A percentile compares a stretch with the other conserved stretches of the same genome.
These are phyloP conservation scores for Malurus splendens DNA, from an alignment of 2,797 vertebrate genomes.

Conservation along the genomic window DNA sequence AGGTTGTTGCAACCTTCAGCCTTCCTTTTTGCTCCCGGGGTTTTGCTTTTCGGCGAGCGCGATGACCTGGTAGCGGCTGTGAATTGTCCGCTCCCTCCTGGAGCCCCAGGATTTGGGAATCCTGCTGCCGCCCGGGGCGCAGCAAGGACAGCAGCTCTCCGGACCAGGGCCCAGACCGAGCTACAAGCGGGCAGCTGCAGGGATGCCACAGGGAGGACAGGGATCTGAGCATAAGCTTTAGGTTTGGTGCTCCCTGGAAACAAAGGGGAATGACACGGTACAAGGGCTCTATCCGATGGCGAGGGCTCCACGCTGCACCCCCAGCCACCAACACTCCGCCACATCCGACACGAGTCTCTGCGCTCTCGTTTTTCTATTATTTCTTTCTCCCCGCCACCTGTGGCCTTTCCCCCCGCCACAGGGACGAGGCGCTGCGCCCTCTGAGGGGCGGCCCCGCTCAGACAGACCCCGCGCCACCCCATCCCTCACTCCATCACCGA, in stretches of 20 bases:
- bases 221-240: not conserved
- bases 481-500: rapidly evolving
- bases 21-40: not conserved
- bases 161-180: not conserved
- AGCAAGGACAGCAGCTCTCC: not conserved
- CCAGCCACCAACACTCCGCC: rapidly evolving
- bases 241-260: not conserved
- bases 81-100: rapidly evolving
- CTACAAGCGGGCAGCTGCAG: rapidly evolving
- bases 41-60: not conserved
- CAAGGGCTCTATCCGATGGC: rapidly evolving
- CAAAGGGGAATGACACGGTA: rapidly evolving
- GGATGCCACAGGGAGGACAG: not conserved
- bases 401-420: rapidly evolving
- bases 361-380: rapidly evolving
- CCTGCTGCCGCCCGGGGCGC: not conserved
- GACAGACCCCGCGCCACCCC: rapidly evolving
- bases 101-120: rapidly evolving
- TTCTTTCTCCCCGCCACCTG: not conserved
- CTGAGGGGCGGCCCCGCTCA: rapidly evolving
- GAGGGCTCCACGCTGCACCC: not conserved
- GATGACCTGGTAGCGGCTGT: rapidly evolving
- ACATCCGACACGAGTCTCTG: rapidly evolving
- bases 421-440: not conserved
- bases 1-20: not conserved